A percentile compares a stretch with the other conserved stretches of the same genome.
phyloP scores from a whole-genome alignment of 2,113 vertebrate species.

The Romanogobio albipinnatus region DNA sequence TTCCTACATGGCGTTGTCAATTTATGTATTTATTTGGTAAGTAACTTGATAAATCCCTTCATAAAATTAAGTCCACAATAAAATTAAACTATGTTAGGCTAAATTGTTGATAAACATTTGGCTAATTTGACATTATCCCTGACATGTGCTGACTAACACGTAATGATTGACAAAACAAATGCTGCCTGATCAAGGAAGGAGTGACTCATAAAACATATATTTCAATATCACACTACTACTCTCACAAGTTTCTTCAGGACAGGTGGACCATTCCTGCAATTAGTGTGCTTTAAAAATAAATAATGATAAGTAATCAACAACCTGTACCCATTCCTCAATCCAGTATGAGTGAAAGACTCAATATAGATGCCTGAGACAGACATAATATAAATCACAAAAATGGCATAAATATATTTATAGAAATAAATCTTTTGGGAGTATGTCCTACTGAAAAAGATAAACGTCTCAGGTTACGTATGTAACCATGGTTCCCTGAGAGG shows the following conservation, averaged over 20 bases:
- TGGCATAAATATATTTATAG: not conserved
- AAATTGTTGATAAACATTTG: not conserved
- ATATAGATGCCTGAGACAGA: not conserved
- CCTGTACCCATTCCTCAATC: not conserved
- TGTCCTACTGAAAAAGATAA: slow-evolving; percentile 16
- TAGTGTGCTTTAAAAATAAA: not conserved
- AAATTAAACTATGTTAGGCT: not conserved
- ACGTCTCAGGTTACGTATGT: too few species aligned
- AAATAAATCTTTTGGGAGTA: not conserved
- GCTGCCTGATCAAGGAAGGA: not conserved
- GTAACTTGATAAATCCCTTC: not conserved
- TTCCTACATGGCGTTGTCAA: not conserved
- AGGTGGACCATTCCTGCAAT: not conserved
- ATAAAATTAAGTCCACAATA: not conserved
- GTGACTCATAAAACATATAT: not conserved
- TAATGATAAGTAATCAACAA: slow-evolving; percentile 6
- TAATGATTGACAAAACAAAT: not conserved
- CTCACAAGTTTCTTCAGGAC: not conserved
- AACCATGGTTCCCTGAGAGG: too few species aligned
- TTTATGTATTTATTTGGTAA: too few species aligned
- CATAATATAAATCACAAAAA: slow-evolving; percentile 15
- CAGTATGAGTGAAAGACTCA: not conserved
- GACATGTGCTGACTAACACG: not conserved
- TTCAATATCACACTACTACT: not conserved
- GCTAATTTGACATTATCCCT: not conserved